Evolutionary conservation across 2,797 vertebrate species (phyloP).

Genomic region (Acanthurus leucopareius): DNA sequence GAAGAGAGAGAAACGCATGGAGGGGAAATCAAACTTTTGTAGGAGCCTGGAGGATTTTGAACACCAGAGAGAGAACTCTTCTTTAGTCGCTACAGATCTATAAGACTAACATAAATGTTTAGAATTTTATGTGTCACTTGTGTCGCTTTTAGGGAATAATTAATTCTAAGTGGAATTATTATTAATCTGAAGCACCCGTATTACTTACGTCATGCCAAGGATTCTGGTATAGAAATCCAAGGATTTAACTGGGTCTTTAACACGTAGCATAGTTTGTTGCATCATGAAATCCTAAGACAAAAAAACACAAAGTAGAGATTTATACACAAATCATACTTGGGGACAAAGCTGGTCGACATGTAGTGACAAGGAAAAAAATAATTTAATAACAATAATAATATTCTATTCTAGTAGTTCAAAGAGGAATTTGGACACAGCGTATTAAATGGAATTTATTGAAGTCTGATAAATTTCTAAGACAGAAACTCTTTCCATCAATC

Average conservation of each 20-base stretch:
- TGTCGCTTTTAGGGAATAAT: background rate
- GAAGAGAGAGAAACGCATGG: slow-evolving; percentile 97
- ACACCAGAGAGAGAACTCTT: slow-evolving; percentile 37
- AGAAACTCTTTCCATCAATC: background rate
- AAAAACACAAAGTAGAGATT: slow-evolving; percentile 12
- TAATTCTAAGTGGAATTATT: background rate
- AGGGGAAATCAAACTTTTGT: slow-evolving; percentile 95
- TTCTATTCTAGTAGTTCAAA: too few species aligned
- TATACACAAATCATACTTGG: background rate
- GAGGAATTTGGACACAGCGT: too few species aligned
- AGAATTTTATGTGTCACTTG: background rate
- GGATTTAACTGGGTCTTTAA: slow-evolving; percentile 97
- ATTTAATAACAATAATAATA: too few species aligned
- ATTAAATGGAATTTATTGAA: too few species aligned
- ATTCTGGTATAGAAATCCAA: slow-evolving; percentile 97
- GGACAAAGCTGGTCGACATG: too few species aligned
- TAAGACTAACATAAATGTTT: background rate
- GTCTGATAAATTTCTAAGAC: background rate
- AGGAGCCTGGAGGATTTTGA: slow-evolving; percentile 86
- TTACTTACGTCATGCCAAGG: slow-evolving; percentile 97
- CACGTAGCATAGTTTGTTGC: slow-evolving; percentile 97
- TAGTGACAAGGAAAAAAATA: too few species aligned
- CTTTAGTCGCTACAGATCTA: background rate
- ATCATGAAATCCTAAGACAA: slow-evolving; percentile 93
- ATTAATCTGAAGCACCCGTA: accelerated